Conservation (phyloP, 2,113 vertebrate species). For the Chiloscyllium plagiosum region DNA sequence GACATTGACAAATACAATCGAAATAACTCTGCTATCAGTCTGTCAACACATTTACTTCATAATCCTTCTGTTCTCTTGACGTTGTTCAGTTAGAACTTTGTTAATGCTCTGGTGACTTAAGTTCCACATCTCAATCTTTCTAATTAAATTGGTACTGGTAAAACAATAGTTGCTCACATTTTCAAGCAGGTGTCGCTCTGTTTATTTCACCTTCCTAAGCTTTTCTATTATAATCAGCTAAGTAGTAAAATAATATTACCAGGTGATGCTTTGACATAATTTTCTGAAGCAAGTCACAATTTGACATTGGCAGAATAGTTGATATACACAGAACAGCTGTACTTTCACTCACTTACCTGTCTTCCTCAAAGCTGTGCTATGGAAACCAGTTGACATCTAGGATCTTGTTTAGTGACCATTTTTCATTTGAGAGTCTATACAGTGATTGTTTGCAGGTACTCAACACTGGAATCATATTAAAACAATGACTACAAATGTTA, state of each 20-base stretch:
- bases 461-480: not conserved
- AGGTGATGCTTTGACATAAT: not conserved
- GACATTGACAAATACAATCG: not conserved
- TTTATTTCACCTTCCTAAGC: not conserved
- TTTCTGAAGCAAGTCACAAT: not conserved
- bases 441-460: not conserved
- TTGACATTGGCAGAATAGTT: not conserved
- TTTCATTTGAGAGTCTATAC: not conserved
- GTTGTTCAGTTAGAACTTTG: not conserved
- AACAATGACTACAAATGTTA: not conserved
- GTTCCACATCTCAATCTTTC: not conserved
- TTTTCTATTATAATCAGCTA: not conserved
- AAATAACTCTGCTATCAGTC: slow-evolving; percentile 7
- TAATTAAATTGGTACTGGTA: not conserved
- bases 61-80: not conserved
- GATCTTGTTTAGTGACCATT: not conserved
- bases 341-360: not conserved
- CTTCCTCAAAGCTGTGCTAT: not conserved
- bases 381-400: not conserved
- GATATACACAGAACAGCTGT: not conserved
- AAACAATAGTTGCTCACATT: not conserved
- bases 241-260: not conserved
- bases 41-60: not conserved
- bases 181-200: not conserved
- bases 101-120: not conserved